Evolutionary conservation across 1,140 invertebrate species (phyloP).

Genomic region (Scylla paramamosain): DNA sequence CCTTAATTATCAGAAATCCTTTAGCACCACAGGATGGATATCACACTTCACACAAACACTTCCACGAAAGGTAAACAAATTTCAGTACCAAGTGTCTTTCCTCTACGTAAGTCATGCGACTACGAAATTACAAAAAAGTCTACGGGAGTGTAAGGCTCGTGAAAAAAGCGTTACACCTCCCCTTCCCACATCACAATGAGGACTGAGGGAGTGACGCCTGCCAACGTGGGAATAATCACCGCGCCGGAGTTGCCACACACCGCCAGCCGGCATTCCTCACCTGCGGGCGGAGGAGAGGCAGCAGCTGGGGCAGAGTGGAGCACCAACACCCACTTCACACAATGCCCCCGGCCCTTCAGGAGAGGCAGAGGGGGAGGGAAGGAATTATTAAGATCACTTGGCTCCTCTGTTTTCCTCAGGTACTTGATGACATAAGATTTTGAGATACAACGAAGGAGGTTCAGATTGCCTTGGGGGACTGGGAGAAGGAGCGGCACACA

Average conservation of each 20-base stretch:
- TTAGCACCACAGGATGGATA: background rate
- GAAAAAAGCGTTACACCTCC: background rate
- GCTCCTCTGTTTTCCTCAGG: background rate
- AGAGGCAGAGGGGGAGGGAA: background rate
- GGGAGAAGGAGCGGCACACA: background rate
- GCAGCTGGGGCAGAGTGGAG: slow-evolving; percentile 4
- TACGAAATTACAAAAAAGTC: background rate
- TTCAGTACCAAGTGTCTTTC: background rate
- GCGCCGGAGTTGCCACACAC: background rate
- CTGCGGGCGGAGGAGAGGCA: background rate
- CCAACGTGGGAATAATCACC: slow-evolving; percentile 10
- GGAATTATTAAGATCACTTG: background rate
- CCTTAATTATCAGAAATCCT: background rate
- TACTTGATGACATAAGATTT: background rate
- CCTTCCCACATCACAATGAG: background rate
- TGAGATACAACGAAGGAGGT: background rate
- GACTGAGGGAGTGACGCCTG: background rate
- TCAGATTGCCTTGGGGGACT: background rate
- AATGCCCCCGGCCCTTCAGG: background rate
- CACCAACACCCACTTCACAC: background rate
- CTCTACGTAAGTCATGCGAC: background rate
- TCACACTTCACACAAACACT: slow-evolving; percentile 1
- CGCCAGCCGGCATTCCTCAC: background rate
- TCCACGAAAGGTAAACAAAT: background rate
- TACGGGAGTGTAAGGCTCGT: background rate